A percentile compares a stretch with the other conserved stretches of the same genome.
Evolutionary conservation across 1,140 invertebrate species (phyloP).

Genomic region (Homalodisca vitripennis): DNA sequence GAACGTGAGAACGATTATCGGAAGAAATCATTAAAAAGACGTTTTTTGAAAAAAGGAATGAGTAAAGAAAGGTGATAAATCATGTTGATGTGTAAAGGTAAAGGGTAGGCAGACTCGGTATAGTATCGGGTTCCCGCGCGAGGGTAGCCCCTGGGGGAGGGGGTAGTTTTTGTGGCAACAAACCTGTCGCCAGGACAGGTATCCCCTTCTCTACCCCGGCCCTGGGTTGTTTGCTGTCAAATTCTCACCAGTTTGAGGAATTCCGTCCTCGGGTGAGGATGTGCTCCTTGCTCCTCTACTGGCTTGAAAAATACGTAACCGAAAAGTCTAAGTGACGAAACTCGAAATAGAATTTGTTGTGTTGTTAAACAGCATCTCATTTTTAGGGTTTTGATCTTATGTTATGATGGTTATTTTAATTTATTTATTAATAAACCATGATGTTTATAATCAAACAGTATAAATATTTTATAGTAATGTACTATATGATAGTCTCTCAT

Average conservation of each 20-base stretch:
- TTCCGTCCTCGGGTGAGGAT: not conserved
- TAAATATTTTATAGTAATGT: too few relatives aligned
- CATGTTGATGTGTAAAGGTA: not conserved
- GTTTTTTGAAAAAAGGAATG: constrained; percentile 11
- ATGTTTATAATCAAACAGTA: too few relatives aligned
- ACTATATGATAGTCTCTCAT: too few relatives aligned
- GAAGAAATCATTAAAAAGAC: not conserved
- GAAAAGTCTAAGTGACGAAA: too few relatives aligned
- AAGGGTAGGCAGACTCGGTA: too few relatives aligned
- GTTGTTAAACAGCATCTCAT: too few relatives aligned
- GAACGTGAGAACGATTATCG: constrained; percentile 9
- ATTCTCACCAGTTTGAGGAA: constrained; percentile 24
- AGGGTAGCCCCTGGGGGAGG: constrained; percentile 4
- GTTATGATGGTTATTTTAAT: too few relatives aligned
- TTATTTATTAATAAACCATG: too few relatives aligned
- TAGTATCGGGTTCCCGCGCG: constrained; percentile 7
- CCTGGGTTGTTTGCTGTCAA: not conserved
- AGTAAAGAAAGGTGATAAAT: constrained; percentile 20
- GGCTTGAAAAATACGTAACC: too few relatives aligned
- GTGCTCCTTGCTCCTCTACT: not conserved
- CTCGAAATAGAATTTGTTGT: too few relatives aligned
- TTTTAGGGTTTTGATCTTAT: too few relatives aligned
- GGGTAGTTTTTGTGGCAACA: constrained; percentile 13
- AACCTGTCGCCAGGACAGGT: not conserved
- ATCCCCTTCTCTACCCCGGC: not conserved